Conservation (phyloP, 2,113 vertebrate genomes). For the Dicrurus megarhynchus region DNA sequence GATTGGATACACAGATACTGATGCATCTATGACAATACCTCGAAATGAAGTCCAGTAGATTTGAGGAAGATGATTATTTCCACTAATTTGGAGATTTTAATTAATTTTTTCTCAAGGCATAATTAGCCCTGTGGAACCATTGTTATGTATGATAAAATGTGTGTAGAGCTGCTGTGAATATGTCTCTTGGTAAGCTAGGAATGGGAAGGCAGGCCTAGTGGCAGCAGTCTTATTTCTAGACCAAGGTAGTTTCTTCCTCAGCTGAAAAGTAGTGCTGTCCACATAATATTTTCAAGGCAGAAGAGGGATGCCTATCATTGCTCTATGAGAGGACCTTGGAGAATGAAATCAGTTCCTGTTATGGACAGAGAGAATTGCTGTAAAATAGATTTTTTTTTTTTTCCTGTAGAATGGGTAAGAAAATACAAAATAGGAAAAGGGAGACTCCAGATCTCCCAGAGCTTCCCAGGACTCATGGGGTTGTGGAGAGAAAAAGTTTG, state of each 20-base stretch:
- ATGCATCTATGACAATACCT: neutral
- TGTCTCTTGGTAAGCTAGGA: neutral
- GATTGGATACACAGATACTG: neutral
- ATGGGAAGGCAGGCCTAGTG: neutral
- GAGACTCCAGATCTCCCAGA: neutral
- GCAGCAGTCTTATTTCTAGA: neutral
- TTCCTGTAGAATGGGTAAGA: neutral
- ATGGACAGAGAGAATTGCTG: neutral
- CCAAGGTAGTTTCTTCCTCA: neutral
- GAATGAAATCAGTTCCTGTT: neutral
- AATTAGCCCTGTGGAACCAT: neutral
- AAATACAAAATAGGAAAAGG: neutral
- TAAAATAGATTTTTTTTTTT: neutral
- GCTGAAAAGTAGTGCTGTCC: neutral
- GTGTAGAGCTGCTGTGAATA: neutral
- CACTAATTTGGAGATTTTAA: neutral
- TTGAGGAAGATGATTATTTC: neutral
- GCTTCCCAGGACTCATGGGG: accelerated
- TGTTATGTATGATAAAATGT: neutral
- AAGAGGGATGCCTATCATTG: neutral
- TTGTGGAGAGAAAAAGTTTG: neutral
- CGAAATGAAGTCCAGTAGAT: neutral
- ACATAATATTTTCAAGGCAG: neutral
- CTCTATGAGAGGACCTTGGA: neutral
- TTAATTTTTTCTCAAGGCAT: neutral